Evolutionary conservation across 2,888 invertebrate species (phyloP).

Genomic region (Subacronicta megacephala): DNA sequence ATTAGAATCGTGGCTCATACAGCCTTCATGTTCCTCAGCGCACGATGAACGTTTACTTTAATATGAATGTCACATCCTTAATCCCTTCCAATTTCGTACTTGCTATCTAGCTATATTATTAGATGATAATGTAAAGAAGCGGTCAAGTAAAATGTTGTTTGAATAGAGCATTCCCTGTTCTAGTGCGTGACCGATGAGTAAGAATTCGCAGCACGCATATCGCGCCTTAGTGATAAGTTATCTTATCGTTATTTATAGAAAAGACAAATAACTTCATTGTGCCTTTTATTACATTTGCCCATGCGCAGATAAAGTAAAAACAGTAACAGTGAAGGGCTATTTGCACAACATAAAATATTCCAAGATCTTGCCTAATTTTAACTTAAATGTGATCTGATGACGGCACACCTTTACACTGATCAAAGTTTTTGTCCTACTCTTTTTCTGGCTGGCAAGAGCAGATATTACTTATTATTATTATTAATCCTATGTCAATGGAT

Average conservation of each 20-base stretch:
- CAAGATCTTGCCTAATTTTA: too few relatives aligned
- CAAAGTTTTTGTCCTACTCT: too few relatives aligned
- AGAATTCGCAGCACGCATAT: conserved; percentile 66
- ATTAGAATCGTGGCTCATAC: conserved; percentile 73
- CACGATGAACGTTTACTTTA: conserved; percentile 55
- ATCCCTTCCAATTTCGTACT: conserved; percentile 24
- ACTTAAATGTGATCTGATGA: too few relatives aligned
- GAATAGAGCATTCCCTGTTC: conserved; percentile 36
- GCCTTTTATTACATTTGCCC: conserved; percentile 51
- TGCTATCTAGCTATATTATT: conserved; percentile 14
- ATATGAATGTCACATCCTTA: conserved; percentile 35
- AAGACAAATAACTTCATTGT: conserved; percentile 59
- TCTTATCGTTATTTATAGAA: conserved; percentile 65
- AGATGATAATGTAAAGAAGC: conserved; percentile 24
- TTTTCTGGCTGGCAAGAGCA: too few relatives aligned
- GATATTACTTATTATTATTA: too few relatives aligned
- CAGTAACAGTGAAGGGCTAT: conserved; percentile 20
- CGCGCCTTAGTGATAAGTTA: conserved; percentile 58
- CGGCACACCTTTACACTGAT: too few relatives aligned
- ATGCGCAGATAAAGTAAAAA: conserved; percentile 43
- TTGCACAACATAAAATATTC: neutral
- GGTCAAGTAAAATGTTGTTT: conserved; percentile 39
- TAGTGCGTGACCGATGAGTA: conserved; percentile 46
- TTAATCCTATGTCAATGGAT: too few relatives aligned
- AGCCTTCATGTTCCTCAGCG: conserved; percentile 64